Percentiles rank a stretch among this genome's conserved stretches.
These are phyloP conservation scores for Lucilia sericata DNA, from an alignment of 1,140 invertebrate genomes.

Conservation along the genomic window DNA sequence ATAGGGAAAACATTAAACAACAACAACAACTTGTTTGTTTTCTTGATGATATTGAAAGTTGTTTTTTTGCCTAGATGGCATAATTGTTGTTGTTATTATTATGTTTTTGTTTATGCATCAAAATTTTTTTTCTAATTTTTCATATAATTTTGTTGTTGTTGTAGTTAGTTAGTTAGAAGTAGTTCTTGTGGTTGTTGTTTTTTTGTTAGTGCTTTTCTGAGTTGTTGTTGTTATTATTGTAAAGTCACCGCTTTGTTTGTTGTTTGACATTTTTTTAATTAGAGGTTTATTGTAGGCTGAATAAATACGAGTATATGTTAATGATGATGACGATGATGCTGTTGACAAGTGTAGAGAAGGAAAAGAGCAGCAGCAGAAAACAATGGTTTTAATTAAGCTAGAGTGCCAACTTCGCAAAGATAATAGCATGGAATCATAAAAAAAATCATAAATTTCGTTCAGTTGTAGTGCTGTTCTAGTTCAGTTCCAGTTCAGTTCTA, in stretches of 20 bases:
- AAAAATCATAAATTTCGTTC: too few species aligned
- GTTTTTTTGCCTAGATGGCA: background rate
- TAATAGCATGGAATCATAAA: too few species aligned
- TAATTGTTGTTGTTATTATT: background rate
- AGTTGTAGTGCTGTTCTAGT: too few species aligned
- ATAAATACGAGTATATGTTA: background rate
- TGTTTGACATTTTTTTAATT: conserved; percentile 29
- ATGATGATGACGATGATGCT: too few species aligned
- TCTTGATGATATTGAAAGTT: conserved; percentile 25
- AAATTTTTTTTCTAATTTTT: background rate
- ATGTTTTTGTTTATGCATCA: conserved; percentile 4
- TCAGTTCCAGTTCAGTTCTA: too few species aligned
- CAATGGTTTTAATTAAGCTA: background rate
- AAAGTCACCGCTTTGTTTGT: conserved; percentile 7
- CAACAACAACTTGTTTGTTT: conserved; percentile 16
- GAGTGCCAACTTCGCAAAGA: background rate
- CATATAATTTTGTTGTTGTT: background rate
- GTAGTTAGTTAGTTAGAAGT: background rate
- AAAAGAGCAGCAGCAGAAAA: background rate
- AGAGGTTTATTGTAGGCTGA: conserved; percentile 11
- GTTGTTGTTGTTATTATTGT: background rate
- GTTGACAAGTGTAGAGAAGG: background rate
- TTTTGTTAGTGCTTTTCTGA: background rate
- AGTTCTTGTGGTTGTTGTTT: background rate
- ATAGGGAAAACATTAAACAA: background rate